Conservation (phyloP, 2,797 vertebrate genomes). For the Nannoperca obscura region DNA sequence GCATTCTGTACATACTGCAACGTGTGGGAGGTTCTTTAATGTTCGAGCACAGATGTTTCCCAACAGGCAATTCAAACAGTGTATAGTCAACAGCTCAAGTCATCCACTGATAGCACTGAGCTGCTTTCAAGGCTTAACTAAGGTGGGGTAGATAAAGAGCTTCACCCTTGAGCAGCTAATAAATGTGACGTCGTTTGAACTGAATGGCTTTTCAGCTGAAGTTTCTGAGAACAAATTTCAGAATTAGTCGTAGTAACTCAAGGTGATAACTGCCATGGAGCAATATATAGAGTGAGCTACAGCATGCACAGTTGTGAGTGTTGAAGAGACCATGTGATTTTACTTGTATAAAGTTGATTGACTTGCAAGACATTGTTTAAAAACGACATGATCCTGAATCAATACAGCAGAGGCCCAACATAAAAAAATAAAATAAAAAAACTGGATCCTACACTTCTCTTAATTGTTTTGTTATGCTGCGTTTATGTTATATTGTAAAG, state of each 20-base stretch:
- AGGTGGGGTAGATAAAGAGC: constrained; percentile 57
- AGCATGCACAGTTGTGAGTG: not conserved
- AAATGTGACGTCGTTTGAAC: constrained; percentile 18
- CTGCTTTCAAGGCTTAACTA: constrained; percentile 40
- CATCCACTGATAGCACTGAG: constrained; percentile 58
- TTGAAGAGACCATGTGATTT: not conserved
- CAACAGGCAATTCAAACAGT: constrained; percentile 55
- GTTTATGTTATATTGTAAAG: not conserved
- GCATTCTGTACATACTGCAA: constrained; percentile 27
- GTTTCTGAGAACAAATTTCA: not conserved
- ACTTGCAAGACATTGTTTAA: too few relatives aligned
- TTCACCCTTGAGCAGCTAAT: constrained; percentile 41
- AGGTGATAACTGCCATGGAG: not conserved
- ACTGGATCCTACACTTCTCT: not conserved
- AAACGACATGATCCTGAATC: too few relatives aligned
- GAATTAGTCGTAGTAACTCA: not conserved
- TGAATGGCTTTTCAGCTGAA: constrained; percentile 17
- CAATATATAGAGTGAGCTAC: not conserved
- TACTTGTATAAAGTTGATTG: not conserved
- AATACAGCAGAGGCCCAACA: too few relatives aligned
- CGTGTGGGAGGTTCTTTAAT: constrained; percentile 25
- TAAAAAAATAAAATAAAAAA: too few relatives aligned
- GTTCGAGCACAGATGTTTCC: constrained; percentile 57
- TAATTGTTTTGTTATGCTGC: not conserved
- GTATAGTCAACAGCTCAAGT: constrained; percentile 55